Conservation (phyloP, 2,888 invertebrate species). For the Apocheima hispidaria region DNA sequence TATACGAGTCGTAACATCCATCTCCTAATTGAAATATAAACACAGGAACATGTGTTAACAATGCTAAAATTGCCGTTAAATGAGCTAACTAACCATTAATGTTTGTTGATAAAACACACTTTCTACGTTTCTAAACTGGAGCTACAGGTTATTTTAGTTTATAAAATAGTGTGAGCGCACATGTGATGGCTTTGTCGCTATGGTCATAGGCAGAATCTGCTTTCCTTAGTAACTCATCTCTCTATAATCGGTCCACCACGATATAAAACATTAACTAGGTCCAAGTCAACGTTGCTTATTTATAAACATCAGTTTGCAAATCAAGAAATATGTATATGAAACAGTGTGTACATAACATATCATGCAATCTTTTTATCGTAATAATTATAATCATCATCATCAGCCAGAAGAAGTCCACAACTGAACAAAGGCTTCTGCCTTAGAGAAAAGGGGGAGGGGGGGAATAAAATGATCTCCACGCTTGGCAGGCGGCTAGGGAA, state of each 20-base stretch:
- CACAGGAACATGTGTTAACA: constrained; percentile 31
- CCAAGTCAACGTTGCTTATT: no score
- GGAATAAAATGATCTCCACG: no score
- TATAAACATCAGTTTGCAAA: no score
- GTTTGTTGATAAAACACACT: constrained; percentile 29
- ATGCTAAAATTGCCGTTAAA: constrained; percentile 29
- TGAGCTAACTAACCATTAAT: constrained; percentile 21
- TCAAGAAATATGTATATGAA: no score
- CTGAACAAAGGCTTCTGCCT: no score
- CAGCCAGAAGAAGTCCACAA: no score
- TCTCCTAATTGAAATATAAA: constrained; percentile 28
- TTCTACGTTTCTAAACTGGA: constrained; percentile 21
- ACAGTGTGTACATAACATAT: no score
- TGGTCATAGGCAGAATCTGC: background rate
- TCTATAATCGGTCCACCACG: background rate
- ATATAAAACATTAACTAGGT: no score
- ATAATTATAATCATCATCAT: no score
- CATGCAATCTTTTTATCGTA: no score
- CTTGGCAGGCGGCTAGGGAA: no score
- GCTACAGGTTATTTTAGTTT: constrained; percentile 11
- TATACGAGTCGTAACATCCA: constrained; percentile 22
- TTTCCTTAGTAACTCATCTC: background rate
- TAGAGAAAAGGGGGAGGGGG: no score
- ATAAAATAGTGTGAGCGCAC: background rate
- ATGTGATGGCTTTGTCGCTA: background rate